Base-by-base conservation (phyloP, 2,888 invertebrate genomes). In the Andrena minutula region DNA sequence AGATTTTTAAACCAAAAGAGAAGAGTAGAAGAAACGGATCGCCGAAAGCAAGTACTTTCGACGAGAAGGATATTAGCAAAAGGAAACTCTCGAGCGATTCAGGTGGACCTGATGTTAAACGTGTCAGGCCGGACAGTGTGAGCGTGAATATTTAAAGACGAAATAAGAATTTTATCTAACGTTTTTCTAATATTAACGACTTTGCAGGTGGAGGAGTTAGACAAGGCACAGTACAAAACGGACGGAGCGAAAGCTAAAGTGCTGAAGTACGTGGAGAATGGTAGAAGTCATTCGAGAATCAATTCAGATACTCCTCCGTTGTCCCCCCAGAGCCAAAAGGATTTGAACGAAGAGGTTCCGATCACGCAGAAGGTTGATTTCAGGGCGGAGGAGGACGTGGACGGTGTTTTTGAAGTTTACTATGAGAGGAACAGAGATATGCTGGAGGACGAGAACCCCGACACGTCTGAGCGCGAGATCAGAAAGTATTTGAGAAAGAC, bases 401-500 rank as follows among this genome's bases (percentile, higher is more conserved):
- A 91, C 12, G 91, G 90, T 12, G 94, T 95, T 65, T 95, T 95
- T 79, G 90, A 95, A 16, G 93, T 95, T 85, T 95, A 95, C 90
- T 90, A 94, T 35, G 94, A 95, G 83, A 84, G 94, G 30, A 94
- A 94, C 85, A 94, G 94, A 87, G 95, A 95, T 85, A 89, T 92
- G 28, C 88, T 95, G 12, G 93, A 94, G 68, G 95, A 95, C 64
- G 94, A 95, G 83, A 94, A 95, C 89, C 95, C 95, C 1, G 93
- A 95, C 60, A 91, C 95, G 8, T 92, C 93, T 0, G 92, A 94
- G 58, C 92, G 94, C 0, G 95, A 95, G 86, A 93, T 95, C 7
- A 92, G 93, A 49, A 90, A 89, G 8, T 95, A 95, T 90, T 92
- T 95, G 58, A 94, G 94, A 58, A 95, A 95, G 87, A 94, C 94